Evolutionary conservation across 2,113 vertebrate genomes (phyloP).

Genomic region (Alouatta palliata): DNA sequence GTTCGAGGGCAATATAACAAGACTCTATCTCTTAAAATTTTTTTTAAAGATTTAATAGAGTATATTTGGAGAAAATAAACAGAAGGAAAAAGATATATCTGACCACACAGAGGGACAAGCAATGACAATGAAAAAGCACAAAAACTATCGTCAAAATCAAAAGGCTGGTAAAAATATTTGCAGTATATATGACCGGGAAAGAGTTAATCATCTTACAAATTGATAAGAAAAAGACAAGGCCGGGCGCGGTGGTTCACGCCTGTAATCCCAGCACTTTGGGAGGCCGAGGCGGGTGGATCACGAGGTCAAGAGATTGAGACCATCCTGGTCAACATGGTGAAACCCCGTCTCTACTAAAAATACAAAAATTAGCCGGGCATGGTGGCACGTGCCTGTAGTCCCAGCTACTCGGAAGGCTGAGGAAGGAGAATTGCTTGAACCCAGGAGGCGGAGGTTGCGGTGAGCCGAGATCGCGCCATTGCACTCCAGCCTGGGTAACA

Average conservation of each 20-base stretch:
- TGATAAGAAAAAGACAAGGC: no score
- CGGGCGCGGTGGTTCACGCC: accelerated
- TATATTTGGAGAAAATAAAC: background rate
- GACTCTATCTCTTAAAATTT: background rate
- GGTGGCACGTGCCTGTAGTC: background rate
- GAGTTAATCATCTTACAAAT: background rate
- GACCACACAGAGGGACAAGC: background rate
- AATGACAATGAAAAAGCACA: background rate
- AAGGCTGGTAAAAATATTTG: background rate
- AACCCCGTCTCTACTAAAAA: background rate
- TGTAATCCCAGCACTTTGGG: background rate
- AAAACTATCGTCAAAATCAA: conserved; percentile 2
- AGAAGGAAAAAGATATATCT: background rate
- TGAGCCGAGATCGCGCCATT: accelerated
- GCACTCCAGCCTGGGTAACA: background rate
- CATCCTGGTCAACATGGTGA: background rate
- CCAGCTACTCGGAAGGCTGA: background rate
- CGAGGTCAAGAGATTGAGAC: background rate
- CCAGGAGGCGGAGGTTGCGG: background rate
- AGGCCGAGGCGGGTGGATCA: background rate
- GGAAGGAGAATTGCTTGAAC: background rate
- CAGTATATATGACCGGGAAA: background rate
- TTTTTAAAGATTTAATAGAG: background rate
- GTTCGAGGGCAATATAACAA: background rate
- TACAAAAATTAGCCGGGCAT: background rate